Percentiles rank a stretch among this genome's conserved stretches.
Conservation (phyloP, 2,113 vertebrate genomes). For the Pterophyllum scalare region DNA sequence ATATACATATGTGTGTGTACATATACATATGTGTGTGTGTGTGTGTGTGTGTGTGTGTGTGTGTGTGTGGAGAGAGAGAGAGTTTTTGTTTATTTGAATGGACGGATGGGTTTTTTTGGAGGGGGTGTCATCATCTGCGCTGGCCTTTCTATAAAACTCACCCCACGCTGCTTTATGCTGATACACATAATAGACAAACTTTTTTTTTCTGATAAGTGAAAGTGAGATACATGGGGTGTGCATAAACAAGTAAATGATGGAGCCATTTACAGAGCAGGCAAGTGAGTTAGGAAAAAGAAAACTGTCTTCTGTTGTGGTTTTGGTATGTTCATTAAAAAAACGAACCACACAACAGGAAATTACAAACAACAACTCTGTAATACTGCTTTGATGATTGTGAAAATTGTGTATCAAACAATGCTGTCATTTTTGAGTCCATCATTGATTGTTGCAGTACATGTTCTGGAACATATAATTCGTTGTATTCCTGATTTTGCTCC, state of each 20-base stretch:
- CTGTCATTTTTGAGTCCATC: background rate
- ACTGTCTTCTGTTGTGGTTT: background rate
- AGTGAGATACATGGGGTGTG: background rate
- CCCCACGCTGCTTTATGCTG: background rate
- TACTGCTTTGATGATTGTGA: background rate
- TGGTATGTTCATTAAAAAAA: background rate
- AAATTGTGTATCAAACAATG: background rate
- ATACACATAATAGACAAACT: background rate
- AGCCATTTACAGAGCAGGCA: background rate
- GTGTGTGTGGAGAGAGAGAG: no score
- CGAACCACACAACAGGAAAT: background rate
- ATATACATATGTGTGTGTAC: no score
- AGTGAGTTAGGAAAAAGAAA: background rate
- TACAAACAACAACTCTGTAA: constrained; percentile 1
- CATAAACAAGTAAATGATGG: background rate
- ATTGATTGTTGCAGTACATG: background rate
- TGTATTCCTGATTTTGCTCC: background rate
- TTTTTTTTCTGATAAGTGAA: background rate
- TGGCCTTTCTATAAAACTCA: background rate
- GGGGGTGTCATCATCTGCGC: background rate
- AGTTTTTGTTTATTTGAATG: no score
- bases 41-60: no score
- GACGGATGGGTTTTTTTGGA: no score
- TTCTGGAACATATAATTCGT: background rate
- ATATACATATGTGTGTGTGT: no score